phyloP scores from a whole-genome alignment of 2,888 invertebrate species.

The Nemotelus nigrinus region DNA sequence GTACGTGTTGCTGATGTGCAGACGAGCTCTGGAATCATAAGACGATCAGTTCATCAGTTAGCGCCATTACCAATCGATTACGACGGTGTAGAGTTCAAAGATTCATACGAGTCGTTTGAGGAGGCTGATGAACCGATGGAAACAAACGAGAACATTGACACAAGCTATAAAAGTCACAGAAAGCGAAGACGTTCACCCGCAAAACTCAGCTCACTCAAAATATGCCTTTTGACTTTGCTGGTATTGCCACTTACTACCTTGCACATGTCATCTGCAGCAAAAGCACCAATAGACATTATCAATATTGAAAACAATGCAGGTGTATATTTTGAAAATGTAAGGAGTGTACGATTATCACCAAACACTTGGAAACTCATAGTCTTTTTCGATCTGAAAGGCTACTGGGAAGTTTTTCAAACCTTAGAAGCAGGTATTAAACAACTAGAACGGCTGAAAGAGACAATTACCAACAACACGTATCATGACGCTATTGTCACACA shows the following conservation, averaged over 20 bases:
- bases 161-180: neutral
- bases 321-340: neutral
- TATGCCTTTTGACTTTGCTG: neutral
- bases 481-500: neutral
- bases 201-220: neutral
- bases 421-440: neutral
- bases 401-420: neutral
- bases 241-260: neutral
- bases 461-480: neutral
- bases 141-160: neutral
- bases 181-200: neutral
- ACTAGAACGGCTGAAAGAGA: neutral
- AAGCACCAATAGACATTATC: neutral
- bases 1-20: constrained; percentile 20
- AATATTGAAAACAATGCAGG: neutral
- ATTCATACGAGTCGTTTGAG: accelerated
- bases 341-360: neutral
- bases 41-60: constrained; percentile 20
- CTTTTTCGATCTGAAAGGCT: constrained; percentile 17
- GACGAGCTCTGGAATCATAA: neutral
- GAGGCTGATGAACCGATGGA: neutral
- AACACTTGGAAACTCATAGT: neutral
- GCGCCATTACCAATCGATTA: constrained; percentile 23
- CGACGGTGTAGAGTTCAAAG: too few relatives aligned
- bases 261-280: neutral